Conservation (phyloP, 2,797 vertebrate genomes). For the Rousettus madagascariensis region DNA sequence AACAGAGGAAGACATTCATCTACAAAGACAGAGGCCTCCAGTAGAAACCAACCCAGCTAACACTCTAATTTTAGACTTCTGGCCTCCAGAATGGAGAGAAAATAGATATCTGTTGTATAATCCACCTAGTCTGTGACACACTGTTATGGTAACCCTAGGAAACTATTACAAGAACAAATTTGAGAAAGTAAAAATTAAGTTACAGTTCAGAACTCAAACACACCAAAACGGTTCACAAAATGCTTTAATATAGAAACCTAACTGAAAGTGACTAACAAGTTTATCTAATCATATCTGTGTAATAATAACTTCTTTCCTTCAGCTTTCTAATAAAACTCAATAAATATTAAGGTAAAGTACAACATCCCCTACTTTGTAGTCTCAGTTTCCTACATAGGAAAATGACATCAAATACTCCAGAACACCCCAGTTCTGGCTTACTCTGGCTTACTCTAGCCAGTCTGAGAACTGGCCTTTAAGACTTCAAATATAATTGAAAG, state of each 20-base stretch:
- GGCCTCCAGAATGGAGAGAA: not conserved
- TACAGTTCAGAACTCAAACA: constrained; percentile 5
- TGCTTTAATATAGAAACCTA: constrained; percentile 19
- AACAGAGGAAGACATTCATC: not conserved
- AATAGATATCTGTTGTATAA: not conserved
- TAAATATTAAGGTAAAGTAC: not conserved
- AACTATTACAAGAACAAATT: not conserved
- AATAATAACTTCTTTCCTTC: not conserved
- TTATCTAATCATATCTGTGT: not conserved
- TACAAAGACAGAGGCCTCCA: not conserved
- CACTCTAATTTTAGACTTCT: not conserved
- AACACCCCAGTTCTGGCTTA: not conserved
- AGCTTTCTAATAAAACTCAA: constrained; percentile 2
- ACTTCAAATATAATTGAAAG: constrained; percentile 10
- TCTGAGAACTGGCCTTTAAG: not conserved
- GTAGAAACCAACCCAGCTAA: not conserved
- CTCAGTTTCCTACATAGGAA: not conserved
- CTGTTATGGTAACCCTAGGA: not conserved
- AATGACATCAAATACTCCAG: not conserved
- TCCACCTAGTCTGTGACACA: not conserved
- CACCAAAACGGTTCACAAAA: not conserved
- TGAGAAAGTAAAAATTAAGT: not conserved
- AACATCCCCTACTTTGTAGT: not conserved
- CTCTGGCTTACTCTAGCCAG: not conserved
- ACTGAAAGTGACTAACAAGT: not conserved